These are phyloP conservation scores for Thomomys bottae DNA, from an alignment of 2,113 vertebrate genomes.

Conservation along the genomic window DNA sequence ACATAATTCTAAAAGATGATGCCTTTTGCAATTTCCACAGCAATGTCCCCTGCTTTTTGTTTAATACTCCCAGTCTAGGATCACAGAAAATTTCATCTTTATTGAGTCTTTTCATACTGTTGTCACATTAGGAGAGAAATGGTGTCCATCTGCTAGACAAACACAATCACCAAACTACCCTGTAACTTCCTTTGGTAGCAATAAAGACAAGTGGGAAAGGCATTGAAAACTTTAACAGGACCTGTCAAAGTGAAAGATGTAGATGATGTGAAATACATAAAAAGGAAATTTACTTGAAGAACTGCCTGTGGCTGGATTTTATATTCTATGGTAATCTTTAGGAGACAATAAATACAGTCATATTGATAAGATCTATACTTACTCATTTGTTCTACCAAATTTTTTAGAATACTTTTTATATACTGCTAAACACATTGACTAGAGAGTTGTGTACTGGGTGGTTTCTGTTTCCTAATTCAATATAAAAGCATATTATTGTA, in stretches of 20 bases:
- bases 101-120: not conserved
- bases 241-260: not conserved
- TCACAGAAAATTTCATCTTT: constrained; percentile 23
- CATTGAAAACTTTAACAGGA: not conserved
- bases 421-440: not conserved
- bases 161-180: not conserved
- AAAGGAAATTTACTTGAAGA: not conserved
- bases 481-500: no score
- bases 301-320: not conserved
- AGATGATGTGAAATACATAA: not conserved
- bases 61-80: not conserved
- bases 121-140: not conserved
- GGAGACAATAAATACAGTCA: not conserved
- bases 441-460: not conserved
- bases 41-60: not conserved
- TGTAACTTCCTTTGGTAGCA: constrained; percentile 42
- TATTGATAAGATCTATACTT: constrained; percentile 3
- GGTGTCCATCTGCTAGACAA: not conserved
- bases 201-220: not conserved
- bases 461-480: no score
- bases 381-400: not conserved
- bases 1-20: not conserved
- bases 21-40: not conserved
- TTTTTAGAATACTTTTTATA: not conserved
- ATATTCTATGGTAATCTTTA: constrained; percentile 17